Evolutionary conservation across 2,888 invertebrate genomes (phyloP).

Genomic region (Hoplodrina ambigua): DNA sequence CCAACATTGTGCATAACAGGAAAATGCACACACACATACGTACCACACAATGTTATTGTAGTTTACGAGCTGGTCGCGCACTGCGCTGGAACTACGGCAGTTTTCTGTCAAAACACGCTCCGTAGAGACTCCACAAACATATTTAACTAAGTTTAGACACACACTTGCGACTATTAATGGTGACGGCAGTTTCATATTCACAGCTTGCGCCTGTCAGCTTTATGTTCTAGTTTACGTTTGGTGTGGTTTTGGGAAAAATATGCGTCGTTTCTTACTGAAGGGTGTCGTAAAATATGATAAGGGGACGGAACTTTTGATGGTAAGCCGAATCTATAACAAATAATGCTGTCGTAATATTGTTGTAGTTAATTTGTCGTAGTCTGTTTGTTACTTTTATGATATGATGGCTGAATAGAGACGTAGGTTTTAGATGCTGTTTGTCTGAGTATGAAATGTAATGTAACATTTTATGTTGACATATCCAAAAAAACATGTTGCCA

Average conservation of each 20-base stretch:
- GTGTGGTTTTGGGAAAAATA: conserved; percentile 5
- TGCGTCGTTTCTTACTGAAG: not conserved
- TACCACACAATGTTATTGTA: conserved; percentile 41
- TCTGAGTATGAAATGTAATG: too few relatives aligned
- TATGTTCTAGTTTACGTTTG: conserved; percentile 46
- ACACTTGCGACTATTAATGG: conserved; percentile 52
- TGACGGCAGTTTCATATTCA: conserved; percentile 51
- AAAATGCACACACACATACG: not conserved
- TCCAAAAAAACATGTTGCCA: too few relatives aligned
- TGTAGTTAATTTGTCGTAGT: too few relatives aligned
- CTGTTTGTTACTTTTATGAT: not conserved
- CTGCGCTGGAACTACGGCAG: conserved; percentile 37
- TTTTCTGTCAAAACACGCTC: conserved; percentile 53
- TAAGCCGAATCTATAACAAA: not conserved
- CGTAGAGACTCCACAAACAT: conserved; percentile 48
- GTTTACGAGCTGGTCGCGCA: conserved; percentile 40
- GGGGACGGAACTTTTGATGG: not conserved
- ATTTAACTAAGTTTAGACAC: conserved; percentile 52
- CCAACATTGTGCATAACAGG: conserved; percentile 9
- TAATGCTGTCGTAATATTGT: too few relatives aligned
- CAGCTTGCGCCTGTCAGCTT: conserved; percentile 39
- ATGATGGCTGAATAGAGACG: too few relatives aligned
- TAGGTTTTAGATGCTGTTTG: too few relatives aligned
- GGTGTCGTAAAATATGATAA: not conserved
- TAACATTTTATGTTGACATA: too few relatives aligned